A percentile compares a stretch with the other conserved stretches of the same genome.
Conservation (phyloP, 2,797 vertebrate genomes). For the Pelodytes ibericus region DNA sequence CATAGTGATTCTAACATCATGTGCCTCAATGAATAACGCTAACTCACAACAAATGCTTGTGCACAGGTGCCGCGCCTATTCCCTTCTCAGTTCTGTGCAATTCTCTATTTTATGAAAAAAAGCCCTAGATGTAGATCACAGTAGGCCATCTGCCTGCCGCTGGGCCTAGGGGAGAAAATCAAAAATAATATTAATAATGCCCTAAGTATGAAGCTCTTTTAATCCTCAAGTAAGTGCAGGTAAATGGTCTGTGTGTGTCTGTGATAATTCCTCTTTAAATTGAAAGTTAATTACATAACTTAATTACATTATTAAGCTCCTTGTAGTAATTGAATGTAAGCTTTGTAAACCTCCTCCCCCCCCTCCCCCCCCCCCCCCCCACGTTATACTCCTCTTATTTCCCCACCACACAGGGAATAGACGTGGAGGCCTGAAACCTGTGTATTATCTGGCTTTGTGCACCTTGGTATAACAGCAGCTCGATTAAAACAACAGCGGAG, state of each 20-base stretch:
- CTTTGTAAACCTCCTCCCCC: not conserved
- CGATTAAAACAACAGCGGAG: slow-evolving; percentile 1
- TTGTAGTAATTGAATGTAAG: slow-evolving; percentile 6
- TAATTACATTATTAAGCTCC: not conserved
- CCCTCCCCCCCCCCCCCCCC: not conserved
- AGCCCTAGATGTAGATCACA: too few relatives aligned
- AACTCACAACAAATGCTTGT: too few relatives aligned
- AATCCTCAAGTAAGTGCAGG: not conserved
- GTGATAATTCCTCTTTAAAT: slow-evolving; percentile 9
- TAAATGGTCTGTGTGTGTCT: not conserved
- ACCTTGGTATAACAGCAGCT: not conserved
- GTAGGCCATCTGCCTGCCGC: too few relatives aligned
- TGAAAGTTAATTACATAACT: slow-evolving; percentile 12
- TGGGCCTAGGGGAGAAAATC: too few relatives aligned
- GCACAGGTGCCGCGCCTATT: too few relatives aligned
- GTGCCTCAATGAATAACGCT: too few relatives aligned
- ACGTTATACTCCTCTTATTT: not conserved
- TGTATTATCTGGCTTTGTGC: not conserved
- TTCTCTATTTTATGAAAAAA: too few relatives aligned
- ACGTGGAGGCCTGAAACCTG: not conserved
- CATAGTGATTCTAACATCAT: too few relatives aligned
- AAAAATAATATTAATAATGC: too few relatives aligned
- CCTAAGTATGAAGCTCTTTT: not conserved
- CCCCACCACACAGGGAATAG: not conserved
- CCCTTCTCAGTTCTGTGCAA: too few relatives aligned